Evolutionary conservation across 2,113 vertebrate genomes (phyloP).

Genomic region (Lamprotornis superbus): DNA sequence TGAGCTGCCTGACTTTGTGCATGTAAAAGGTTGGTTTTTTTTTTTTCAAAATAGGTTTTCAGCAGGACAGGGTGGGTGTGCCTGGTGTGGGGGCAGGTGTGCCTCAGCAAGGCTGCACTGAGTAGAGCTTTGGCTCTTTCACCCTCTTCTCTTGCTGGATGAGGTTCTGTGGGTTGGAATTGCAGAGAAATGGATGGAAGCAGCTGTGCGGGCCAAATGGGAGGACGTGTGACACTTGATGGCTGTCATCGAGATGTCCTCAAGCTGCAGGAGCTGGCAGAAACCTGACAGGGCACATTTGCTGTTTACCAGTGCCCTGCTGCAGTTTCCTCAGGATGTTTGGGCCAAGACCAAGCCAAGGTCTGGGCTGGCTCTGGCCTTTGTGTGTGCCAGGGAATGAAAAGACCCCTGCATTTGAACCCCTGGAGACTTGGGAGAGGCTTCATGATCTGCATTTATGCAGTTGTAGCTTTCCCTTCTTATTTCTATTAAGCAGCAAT

Average conservation of each 20-base stretch:
- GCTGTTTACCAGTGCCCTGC: not conserved
- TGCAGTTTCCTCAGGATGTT: not conserved
- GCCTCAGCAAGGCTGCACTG: not conserved
- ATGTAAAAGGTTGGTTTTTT: not conserved
- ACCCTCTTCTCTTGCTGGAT: not conserved
- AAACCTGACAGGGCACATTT: not conserved
- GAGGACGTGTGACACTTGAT: not conserved
- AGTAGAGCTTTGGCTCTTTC: not conserved
- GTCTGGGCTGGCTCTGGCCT: not conserved
- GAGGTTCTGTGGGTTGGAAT: not conserved
- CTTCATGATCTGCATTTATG: not conserved
- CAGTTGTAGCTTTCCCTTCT: not conserved
- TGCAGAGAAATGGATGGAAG: not conserved
- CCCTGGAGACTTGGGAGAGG: not conserved
- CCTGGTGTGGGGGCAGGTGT: not conserved
- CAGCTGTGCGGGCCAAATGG: not conserved
- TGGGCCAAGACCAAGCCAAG: not conserved
- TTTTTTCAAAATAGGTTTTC: not conserved
- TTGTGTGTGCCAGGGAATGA: not conserved
- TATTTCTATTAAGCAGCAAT: not conserved
- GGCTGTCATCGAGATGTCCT: not conserved
- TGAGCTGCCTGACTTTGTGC: not conserved
- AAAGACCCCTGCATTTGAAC: not conserved
- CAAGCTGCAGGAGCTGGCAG: not conserved
- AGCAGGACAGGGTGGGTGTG: not conserved